phyloP scores from a whole-genome alignment of 2,888 invertebrate species.

The Stratiomys singularior region DNA sequence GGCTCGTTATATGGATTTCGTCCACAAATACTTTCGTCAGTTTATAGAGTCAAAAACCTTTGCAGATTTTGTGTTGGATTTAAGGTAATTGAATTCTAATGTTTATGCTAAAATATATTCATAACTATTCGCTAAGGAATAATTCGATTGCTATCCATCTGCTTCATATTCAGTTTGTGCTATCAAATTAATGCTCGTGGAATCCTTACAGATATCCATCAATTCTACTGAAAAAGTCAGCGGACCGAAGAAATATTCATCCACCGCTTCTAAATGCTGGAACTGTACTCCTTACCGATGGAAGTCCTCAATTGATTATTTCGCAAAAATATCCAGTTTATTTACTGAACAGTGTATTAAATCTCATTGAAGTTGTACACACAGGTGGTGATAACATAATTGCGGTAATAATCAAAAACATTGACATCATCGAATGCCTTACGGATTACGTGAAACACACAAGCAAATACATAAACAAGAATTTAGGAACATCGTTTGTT shows the following conservation, averaged over 20 bases:
- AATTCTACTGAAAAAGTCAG: conserved; percentile 53
- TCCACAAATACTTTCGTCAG: conserved; percentile 58
- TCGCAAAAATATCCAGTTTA: conserved; percentile 61
- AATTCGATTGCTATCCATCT: background rate
- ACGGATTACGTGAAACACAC: conserved; percentile 54
- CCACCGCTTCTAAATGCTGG: conserved; percentile 62
- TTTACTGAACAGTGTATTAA: conserved; percentile 60
- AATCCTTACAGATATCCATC: conserved; percentile 57
- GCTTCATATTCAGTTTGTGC: background rate
- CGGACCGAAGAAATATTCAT: conserved; percentile 61
- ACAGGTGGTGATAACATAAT: conserved; percentile 55
- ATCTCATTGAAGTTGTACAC: conserved; percentile 55
- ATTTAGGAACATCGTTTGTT: conserved; percentile 63
- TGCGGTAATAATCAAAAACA: conserved; percentile 36
- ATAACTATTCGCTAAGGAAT: background rate
- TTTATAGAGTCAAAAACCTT: conserved; percentile 60
- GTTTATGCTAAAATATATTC: background rate
- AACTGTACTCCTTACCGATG: conserved; percentile 58
- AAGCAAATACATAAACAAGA: conserved; percentile 46
- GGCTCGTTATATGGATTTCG: conserved; percentile 57
- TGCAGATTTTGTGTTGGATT: conserved; percentile 55
- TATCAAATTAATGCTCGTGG: too few relatives aligned
- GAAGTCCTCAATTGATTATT: conserved; percentile 61
- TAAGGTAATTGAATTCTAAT: conserved; percentile 56
- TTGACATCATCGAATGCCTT: conserved; percentile 51